Evolutionary conservation across 2,888 invertebrate genomes (phyloP).

Genomic region (Chrysodeixis includens): DNA sequence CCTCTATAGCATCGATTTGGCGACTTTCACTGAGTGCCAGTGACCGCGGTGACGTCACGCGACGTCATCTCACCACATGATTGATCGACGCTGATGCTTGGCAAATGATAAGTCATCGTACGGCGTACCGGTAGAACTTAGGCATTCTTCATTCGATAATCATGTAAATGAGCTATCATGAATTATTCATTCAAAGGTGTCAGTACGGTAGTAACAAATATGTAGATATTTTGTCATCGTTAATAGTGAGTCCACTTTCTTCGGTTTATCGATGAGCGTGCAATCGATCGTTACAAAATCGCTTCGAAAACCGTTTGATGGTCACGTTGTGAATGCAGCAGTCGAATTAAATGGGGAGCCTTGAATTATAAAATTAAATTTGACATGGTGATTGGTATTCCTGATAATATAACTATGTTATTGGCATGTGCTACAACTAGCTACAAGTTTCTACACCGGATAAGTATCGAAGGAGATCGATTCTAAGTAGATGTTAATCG

Average conservation of each 20-base stretch:
- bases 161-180: conserved; percentile 21
- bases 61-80: conserved; percentile 57
- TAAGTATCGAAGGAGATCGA: conserved; percentile 42
- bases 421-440: conserved; percentile 43
- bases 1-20: conserved; percentile 68
- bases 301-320: conserved; percentile 45
- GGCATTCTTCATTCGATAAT: conserved; percentile 36
- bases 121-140: conserved; percentile 14
- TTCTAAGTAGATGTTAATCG: conserved; percentile 47
- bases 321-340: conserved; percentile 53
- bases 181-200: conserved; percentile 40
- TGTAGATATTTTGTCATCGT: conserved; percentile 39
- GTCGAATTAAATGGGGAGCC: conserved; percentile 56
- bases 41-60: conserved; percentile 69
- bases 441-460: conserved; percentile 33
- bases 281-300: conserved; percentile 49
- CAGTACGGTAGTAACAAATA: conserved; percentile 17
- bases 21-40: conserved; percentile 81
- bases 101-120: conserved; percentile 22
- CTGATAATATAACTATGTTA: conserved; percentile 51
- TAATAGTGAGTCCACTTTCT: conserved; percentile 44
- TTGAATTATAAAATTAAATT: conserved; percentile 58
- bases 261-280: conserved; percentile 44
- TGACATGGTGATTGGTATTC: conserved; percentile 57
- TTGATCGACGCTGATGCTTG: conserved; percentile 41